Percentiles rank a stretch among this genome's conserved stretches.
phyloP scores from a whole-genome alignment of 2,888 invertebrate species.

The Orchesellides sinensis region DNA sequence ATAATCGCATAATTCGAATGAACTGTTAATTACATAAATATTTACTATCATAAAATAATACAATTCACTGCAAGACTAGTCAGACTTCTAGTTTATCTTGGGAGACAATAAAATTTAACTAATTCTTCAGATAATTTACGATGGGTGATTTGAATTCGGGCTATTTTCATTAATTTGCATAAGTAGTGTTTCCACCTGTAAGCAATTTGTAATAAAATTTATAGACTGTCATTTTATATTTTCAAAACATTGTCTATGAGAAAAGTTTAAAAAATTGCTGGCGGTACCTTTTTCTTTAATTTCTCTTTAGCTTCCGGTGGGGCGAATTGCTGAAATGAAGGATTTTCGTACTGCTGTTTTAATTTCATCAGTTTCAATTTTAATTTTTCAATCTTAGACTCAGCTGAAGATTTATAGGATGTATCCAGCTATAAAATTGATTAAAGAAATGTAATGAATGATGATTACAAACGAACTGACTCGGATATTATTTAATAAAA shows the following conservation, averaged over 20 bases:
- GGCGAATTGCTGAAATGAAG: slow-evolving; percentile 61
- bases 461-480: not conserved
- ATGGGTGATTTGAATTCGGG: slow-evolving; percentile 12
- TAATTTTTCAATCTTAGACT: slow-evolving; percentile 53
- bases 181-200: slow-evolving; percentile 58
- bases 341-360: slow-evolving; percentile 56
- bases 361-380: slow-evolving; percentile 62
- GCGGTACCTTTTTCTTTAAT: slow-evolving; percentile 56
- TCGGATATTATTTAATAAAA: not conserved
- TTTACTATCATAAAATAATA: too few species aligned
- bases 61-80: too few species aligned
- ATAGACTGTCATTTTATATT: too few species aligned
- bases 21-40: too few species aligned
- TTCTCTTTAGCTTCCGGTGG: slow-evolving; percentile 66
- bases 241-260: not conserved
- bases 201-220: slow-evolving; percentile 15
- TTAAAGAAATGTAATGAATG: not conserved
- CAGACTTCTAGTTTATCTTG: too few species aligned
- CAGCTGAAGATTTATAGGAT: not conserved
- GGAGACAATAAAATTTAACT: too few species aligned
- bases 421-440: slow-evolving; percentile 28
- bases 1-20: too few species aligned
- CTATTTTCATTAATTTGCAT: slow-evolving; percentile 50
- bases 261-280: not conserved
- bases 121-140: too few species aligned